A percentile compares a stretch with the other conserved stretches of the same genome.
Conservation (phyloP, 1,140 invertebrate species). For the Choristoneura fumiferana region DNA sequence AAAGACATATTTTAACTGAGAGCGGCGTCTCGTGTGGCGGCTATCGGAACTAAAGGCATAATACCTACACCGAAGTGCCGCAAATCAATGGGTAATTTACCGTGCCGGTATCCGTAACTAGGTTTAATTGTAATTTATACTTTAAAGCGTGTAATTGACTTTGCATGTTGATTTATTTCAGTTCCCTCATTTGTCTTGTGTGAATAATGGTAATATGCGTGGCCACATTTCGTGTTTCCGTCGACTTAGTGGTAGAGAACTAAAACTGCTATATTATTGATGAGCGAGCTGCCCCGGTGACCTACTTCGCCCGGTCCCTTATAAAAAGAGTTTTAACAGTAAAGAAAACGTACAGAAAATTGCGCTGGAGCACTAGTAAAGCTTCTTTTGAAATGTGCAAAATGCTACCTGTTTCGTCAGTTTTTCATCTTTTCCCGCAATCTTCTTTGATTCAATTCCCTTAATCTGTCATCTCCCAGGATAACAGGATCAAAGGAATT, state of each 20-base stretch:
- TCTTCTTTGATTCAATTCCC: too few species aligned
- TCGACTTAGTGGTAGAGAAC: background rate
- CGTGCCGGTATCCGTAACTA: conserved; percentile 19
- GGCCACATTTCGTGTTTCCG: conserved; percentile 6
- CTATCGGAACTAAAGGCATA: conserved; percentile 8
- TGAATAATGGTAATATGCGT: conserved; percentile 3
- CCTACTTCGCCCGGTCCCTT: conserved; percentile 25
- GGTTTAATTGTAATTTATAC: conserved; percentile 29
- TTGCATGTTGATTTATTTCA: conserved; percentile 12
- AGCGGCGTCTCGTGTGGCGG: background rate
- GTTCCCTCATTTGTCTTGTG: background rate
- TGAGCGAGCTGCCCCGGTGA: conserved; percentile 28
- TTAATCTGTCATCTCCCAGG: too few species aligned
- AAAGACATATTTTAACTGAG: conserved; percentile 4
- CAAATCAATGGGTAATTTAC: conserved; percentile 28
- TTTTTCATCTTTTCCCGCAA: too few species aligned
- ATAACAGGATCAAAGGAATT: too few species aligned
- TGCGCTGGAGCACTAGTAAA: background rate
- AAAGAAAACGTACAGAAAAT: conserved; percentile 17
- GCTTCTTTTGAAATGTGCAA: background rate
- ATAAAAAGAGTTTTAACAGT: conserved; percentile 7
- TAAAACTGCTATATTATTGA: conserved; percentile 31
- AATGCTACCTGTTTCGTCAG: too few species aligned
- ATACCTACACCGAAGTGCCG: conserved; percentile 15
- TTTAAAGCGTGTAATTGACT: conserved; percentile 19